Percentiles rank a stretch among this genome's conserved stretches.
These are phyloP conservation scores for Dendrocincla tyrannina DNA, from an alignment of 2,797 vertebrate genomes.

Conservation along the genomic window DNA sequence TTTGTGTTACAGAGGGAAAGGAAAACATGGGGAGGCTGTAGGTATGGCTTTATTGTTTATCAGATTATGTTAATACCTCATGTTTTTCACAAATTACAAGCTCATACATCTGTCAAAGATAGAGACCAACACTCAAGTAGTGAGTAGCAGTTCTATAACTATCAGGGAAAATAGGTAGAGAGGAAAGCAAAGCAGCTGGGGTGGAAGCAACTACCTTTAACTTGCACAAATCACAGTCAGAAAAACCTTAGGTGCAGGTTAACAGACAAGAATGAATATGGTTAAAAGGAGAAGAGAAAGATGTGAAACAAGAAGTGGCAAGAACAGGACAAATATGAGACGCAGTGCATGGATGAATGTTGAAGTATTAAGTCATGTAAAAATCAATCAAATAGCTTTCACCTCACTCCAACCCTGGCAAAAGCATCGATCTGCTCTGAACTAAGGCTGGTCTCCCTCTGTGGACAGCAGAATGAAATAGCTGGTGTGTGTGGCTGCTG, in stretches of 20 bases:
- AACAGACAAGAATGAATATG: background rate
- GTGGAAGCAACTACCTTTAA: background rate
- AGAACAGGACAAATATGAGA: background rate
- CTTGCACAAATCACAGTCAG: background rate
- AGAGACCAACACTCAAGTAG: background rate
- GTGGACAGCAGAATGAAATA: background rate
- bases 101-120: background rate
- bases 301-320: accelerated
- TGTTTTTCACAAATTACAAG: background rate
- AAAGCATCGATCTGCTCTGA: background rate
- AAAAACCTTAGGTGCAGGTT: background rate
- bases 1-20: background rate
- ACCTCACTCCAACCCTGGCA: background rate
- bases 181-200: background rate
- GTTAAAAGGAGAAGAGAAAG: background rate
- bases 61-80: background rate
- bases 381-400: conserved; percentile 22
- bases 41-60: background rate
- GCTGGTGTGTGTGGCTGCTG: background rate
- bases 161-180: background rate
- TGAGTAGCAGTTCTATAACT: background rate
- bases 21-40: background rate
- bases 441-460: background rate
- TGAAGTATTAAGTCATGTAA: conserved; percentile 13
- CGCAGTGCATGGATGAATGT: background rate